Percentiles rank a stretch among this genome's conserved stretches.
Conservation (phyloP, 1,140 invertebrate genomes). For the Drosophila sturtevanti region DNA sequence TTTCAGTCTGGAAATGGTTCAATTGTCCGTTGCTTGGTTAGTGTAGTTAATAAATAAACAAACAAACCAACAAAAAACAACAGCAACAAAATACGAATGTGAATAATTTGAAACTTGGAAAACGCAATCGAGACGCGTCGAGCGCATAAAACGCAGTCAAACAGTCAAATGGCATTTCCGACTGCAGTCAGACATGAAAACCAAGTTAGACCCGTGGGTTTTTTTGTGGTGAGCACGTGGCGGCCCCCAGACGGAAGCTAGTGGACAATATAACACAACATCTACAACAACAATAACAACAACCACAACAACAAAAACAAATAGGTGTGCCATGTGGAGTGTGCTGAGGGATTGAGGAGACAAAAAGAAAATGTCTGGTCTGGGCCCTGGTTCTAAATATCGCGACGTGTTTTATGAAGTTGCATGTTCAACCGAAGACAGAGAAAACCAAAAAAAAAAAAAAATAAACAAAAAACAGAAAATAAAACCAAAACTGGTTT, state of each 20-base stretch:
- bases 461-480: background rate
- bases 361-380: constrained; percentile 38
- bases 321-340: constrained; percentile 25
- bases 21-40: constrained; percentile 19
- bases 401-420: constrained; percentile 66
- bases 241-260: constrained; percentile 37
- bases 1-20: background rate
- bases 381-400: constrained; percentile 51
- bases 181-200: constrained; percentile 69
- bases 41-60: constrained; percentile 35
- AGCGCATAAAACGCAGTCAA: constrained; percentile 64
- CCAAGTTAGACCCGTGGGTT: constrained; percentile 13
- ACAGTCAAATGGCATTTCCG: constrained; percentile 68
- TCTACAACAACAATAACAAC: constrained; percentile 4
- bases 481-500: no score
- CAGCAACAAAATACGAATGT: constrained; percentile 45
- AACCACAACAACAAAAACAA: constrained; percentile 23
- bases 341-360: constrained; percentile 12
- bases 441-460: constrained; percentile 4
- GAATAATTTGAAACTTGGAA: constrained; percentile 49
- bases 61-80: constrained; percentile 14
- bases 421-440: constrained; percentile 61
- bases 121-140: constrained; percentile 26
- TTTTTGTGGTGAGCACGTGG: constrained; percentile 41
- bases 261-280: constrained; percentile 40